phyloP scores from a whole-genome alignment of 2,113 vertebrate genomes.

The Cromileptes altivelis region DNA sequence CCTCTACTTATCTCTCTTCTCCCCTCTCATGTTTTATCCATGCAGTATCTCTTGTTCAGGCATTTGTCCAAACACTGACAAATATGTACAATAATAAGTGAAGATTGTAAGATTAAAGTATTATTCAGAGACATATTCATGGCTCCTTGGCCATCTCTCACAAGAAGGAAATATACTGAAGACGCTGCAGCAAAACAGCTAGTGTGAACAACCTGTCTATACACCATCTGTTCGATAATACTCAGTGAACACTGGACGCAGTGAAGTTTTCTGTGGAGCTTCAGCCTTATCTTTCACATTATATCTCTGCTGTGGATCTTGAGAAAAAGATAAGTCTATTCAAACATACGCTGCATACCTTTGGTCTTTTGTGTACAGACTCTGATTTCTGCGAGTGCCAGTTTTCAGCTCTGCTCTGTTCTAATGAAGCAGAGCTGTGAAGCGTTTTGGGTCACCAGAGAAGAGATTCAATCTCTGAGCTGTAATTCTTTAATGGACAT shows the following conservation, averaged over 20 bases:
- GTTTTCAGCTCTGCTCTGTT: constrained; percentile 24
- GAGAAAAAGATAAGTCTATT: constrained; percentile 1
- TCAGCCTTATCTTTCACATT: constrained; percentile 16
- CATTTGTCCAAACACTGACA: neutral
- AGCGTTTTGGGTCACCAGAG: constrained; percentile 9
- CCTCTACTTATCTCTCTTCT: constrained; percentile 13
- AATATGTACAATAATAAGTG: neutral
- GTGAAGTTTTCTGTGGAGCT: neutral
- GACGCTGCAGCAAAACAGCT: constrained; percentile 32
- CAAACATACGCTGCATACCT: constrained; percentile 20
- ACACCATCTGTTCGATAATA: constrained; percentile 41
- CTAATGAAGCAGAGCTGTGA: constrained; percentile 33
- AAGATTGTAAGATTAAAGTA: constrained; percentile 18
- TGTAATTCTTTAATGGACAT: constrained; percentile 21
- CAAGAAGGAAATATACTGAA: constrained; percentile 6
- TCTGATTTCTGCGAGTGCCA: constrained; percentile 25
- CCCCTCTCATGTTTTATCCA: neutral
- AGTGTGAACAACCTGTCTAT: constrained; percentile 30
- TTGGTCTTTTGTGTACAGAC: constrained; percentile 5
- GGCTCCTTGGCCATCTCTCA: neutral
- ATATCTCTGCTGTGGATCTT: neutral
- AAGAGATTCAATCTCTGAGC: constrained; percentile 5
- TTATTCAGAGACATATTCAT: constrained; percentile 8
- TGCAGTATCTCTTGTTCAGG: neutral
- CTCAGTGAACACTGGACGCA: neutral